Evolutionary conservation across 2,888 invertebrate species (phyloP).

Genomic region (Epinotia brunnichana): DNA sequence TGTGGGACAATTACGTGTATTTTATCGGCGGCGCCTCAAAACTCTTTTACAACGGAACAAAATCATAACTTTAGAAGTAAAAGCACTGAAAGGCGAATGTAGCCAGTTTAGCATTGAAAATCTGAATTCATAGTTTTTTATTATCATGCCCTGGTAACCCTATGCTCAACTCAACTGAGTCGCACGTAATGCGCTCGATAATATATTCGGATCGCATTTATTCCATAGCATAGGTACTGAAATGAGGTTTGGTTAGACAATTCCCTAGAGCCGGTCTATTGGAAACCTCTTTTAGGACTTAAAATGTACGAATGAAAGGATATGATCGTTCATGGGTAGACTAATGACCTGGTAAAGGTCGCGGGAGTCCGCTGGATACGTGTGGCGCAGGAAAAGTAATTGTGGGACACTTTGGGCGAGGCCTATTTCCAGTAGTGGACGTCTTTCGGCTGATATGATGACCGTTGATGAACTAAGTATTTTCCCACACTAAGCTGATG

Average conservation of each 20-base stretch:
- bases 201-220: slow-evolving; percentile 81
- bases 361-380: too few species aligned
- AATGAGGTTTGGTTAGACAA: slow-evolving; percentile 77
- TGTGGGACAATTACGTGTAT: too few species aligned
- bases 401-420: too few species aligned
- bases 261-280: slow-evolving; percentile 67
- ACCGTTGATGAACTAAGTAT: background rate
- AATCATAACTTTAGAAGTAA: too few species aligned
- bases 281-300: slow-evolving; percentile 51
- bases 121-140: background rate
- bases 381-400: too few species aligned
- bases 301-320: background rate
- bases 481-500: too few species aligned
- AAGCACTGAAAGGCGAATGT: too few species aligned
- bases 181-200: slow-evolving; percentile 78
- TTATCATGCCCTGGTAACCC: slow-evolving; percentile 7
- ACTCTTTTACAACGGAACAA: too few species aligned
- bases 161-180: slow-evolving; percentile 71
- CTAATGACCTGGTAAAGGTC: too few species aligned
- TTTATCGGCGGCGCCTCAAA: too few species aligned
- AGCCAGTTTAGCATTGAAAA: background rate
- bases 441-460: background rate
- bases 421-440: too few species aligned
- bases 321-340: too few species aligned
- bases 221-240: slow-evolving; percentile 73